Base-by-base conservation (phyloP, 2,797 vertebrate genomes). In the Semotilus atromaculatus region DNA sequence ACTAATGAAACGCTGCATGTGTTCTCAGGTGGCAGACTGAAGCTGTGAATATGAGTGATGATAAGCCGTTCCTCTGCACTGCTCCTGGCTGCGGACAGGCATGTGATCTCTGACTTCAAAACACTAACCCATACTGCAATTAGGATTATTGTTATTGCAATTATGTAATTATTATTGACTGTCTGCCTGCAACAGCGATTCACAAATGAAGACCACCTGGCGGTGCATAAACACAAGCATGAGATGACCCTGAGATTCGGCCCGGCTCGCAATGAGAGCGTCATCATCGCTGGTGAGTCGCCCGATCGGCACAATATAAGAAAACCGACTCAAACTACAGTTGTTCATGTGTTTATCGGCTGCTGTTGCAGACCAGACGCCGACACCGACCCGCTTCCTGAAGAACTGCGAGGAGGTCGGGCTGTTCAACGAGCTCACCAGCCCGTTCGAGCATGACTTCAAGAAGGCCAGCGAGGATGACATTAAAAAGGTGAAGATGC, bases 171-270 rank as follows among this genome's bases (percentile, higher is more conserved):
- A 31, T 31, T 31, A 45, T 14, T 45, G 38, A 9, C 7, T 31
- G 1, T 16, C 6, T 62, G 53, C 23, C n/a, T 79, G 19, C 9
- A 43, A 84, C 92, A 99, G 98, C 97, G 98, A 95, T 99, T 99
- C 96, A 99, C 98, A 93, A 99, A 99, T 95, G 98, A 99, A 94
- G 98, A 99, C 95, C 98, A 99, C 95, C 96, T 99, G 97, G 98
- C 98, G 91, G 98, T 99, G 93, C 98, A 99, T 95, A 99, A 99
- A 94, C 98, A 99, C 95, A 99, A 99, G 95, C 98, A 99, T 97
- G 98, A 99, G 98, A 99, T 99, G 98, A 99, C 98, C 93, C 95
- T 99, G 90, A 99, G 99, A 97, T 99, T 99, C 95, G 98, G 98
- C 92, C 98, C 98, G 81, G 97, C 98, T 92, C 97, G 98, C 93